Evolutionary conservation across 2,888 invertebrate species (phyloP), one percentile per base, ranked within the genome.

Genomic region (Netelia virgata): DNA sequence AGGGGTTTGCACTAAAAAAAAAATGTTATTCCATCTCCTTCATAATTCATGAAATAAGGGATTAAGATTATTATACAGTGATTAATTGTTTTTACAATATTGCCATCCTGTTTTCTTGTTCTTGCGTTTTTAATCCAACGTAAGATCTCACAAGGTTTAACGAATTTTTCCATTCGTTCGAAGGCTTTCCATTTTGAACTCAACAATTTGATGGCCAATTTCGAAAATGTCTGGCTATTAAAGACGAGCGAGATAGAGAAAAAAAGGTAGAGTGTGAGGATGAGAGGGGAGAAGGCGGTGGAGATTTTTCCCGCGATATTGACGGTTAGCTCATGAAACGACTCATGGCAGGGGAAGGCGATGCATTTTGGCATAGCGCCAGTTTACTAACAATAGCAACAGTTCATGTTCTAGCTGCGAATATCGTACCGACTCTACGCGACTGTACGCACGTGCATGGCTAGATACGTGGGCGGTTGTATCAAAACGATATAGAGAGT

Each of bases 361-460:
- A 50, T 64, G 28, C 18, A 18, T 68, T 70, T 76, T 81, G 81
- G 84, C 73, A 23, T 20, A 28, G 28, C 59, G 84, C 81, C 84
- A 84, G 55, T 36, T 82, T 14, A 59, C 57, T 47, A 63, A 81
- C 81, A 69, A 36, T 66, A 69, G 53, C 63, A 36, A 61, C 43
- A 77, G 70, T 80, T 43, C 50, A 76, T 53, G 47, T 53, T 50
- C 66, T 41, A 61, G 55, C 43, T 72, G 57, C 66, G 41, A 50
- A 20, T 59, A 53, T 36, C 36, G 55, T 68, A 61, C 41, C 28
- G 28, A 63, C 50, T 28, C 23, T 75, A 59, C 16, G 36, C 14
- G 47, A 55, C 11, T 47, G 23, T 41, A 68, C 57, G 68, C 18
- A 20, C 10, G 36, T 16, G 8, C 66, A 43, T 59, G 64, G 47